Conservation (phyloP, 1,140 invertebrate species). For the Procambarus clarkii region DNA sequence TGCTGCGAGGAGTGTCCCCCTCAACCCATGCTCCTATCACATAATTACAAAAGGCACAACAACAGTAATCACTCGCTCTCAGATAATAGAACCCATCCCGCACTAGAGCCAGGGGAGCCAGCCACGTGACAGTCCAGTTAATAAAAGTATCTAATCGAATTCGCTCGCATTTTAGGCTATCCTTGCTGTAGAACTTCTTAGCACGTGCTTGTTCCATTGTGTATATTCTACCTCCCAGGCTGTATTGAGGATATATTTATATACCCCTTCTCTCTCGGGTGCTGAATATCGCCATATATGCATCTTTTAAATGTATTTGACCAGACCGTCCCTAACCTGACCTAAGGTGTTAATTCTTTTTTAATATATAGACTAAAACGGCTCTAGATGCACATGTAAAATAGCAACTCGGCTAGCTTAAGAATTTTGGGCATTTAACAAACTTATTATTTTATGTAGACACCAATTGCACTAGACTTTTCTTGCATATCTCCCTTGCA, state of each 20-base stretch:
- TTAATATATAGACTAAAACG: too few species aligned
- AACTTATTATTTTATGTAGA: too few species aligned
- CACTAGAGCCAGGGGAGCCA: conserved; percentile 84
- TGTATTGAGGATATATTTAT: background rate
- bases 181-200: conserved; percentile 61
- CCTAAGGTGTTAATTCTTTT: too few species aligned
- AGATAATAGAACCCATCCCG: conserved; percentile 90
- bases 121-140: conserved; percentile 74
- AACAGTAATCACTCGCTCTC: conserved; percentile 81
- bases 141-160: conserved; percentile 71
- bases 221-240: background rate
- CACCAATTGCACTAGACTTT: too few species aligned
- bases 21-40: conserved; percentile 84
- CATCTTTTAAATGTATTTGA: too few species aligned
- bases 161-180: conserved; percentile 66
- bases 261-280: too few species aligned
- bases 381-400: too few species aligned
- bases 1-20: conserved; percentile 84
- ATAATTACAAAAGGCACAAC: conserved; percentile 89
- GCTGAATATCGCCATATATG: too few species aligned
- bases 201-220: background rate
- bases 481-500: too few species aligned
- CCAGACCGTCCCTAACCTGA: too few species aligned
- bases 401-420: too few species aligned
- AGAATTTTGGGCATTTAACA: too few species aligned